phyloP scores from a whole-genome alignment of 2,113 vertebrate species.

The Helogale parvula region DNA sequence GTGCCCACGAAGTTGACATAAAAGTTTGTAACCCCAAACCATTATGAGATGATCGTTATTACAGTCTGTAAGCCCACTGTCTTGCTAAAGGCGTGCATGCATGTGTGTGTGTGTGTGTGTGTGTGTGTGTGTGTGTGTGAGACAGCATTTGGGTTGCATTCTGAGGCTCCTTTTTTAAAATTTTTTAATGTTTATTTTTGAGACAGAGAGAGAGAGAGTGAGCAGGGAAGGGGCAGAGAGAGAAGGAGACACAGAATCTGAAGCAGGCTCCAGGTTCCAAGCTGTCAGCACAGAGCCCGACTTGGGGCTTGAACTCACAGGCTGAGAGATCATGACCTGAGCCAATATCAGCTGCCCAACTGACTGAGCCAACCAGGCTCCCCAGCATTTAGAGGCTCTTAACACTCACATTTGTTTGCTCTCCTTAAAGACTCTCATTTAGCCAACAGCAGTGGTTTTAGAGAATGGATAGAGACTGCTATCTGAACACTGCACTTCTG shows the following conservation, averaged over 20 bases:
- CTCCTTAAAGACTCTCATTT: neutral
- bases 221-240: no score
- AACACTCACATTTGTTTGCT: neutral
- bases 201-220: no score
- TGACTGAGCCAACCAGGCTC: no score
- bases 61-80: neutral
- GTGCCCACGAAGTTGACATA: neutral
- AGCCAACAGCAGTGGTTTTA: neutral
- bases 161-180: neutral
- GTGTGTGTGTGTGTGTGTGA: neutral
- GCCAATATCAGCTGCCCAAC: no score
- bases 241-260: no score
- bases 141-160: neutral
- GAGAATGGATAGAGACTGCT: neutral
- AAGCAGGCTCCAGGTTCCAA: no score
- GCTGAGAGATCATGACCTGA: no score
- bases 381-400: neutral
- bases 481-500: neutral
- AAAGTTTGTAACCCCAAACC: neutral
- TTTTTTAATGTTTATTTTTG: no score
- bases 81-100: neutral
- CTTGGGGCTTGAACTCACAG: no score
- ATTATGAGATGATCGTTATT: neutral
- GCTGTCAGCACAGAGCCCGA: no score
- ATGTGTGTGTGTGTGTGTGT: neutral